Conservation (phyloP, 2,797 vertebrate genomes). For the Pteropus rufus region DNA sequence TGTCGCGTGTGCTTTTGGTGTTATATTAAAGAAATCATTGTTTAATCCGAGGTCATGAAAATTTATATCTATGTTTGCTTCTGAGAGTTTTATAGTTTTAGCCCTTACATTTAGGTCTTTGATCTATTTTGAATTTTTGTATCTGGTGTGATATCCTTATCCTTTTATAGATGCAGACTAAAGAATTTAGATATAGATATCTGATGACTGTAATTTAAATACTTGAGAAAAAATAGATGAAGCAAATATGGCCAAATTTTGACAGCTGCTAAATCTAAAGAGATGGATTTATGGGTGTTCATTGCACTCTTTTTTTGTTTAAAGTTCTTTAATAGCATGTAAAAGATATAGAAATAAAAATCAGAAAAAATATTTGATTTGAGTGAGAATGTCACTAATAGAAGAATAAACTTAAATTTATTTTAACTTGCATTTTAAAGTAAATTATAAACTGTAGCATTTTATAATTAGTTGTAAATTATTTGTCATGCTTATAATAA, state of each 20-base stretch:
- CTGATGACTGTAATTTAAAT: neutral
- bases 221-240: neutral
- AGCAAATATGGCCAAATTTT: neutral
- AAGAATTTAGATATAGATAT: neutral
- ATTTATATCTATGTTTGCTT: neutral
- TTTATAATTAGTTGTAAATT: neutral
- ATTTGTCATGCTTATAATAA: neutral
- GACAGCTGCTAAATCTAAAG: neutral
- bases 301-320: neutral
- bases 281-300: neutral
- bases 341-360: slow-evolving; percentile 32
- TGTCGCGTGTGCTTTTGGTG: neutral
- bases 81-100: neutral
- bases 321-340: neutral
- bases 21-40: neutral
- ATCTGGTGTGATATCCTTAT: neutral
- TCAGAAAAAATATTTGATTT: neutral
- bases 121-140: neutral
- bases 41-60: neutral
- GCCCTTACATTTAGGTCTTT: neutral
- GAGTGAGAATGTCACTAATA: neutral
- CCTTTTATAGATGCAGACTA: slow-evolving; percentile 8
- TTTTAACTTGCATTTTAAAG: slow-evolving; percentile 16
- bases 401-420: neutral
- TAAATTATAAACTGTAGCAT: neutral